Percentiles rank a stretch among this genome's conserved stretches.
Conservation (phyloP, 2,113 vertebrate species). For the Tupaia chinensis region DNA sequence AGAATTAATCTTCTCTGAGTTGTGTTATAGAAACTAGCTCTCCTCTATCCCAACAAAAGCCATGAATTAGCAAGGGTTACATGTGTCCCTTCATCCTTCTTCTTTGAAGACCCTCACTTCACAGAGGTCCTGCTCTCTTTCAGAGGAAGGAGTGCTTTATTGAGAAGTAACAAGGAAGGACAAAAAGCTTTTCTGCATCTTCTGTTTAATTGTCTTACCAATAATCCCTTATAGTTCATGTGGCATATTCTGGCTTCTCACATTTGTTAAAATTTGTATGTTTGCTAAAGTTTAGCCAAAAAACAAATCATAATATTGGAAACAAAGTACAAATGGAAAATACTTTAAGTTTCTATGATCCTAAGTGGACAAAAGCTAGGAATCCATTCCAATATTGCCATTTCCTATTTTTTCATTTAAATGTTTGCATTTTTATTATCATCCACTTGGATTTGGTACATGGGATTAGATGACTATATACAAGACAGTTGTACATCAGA, state of each 20-base stretch:
- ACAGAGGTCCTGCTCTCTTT: background rate
- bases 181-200: background rate
- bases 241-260: background rate
- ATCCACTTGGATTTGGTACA: constrained; percentile 15
- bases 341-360: background rate
- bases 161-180: background rate
- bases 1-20: background rate
- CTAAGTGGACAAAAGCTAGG: background rate
- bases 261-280: background rate
- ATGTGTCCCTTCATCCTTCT: background rate
- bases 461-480: background rate
- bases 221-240: background rate
- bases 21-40: background rate
- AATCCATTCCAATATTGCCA: background rate
- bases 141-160: background rate
- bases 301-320: background rate
- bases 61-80: too few species aligned
- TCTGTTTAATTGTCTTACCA: background rate
- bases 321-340: background rate
- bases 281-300: background rate
- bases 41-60: background rate
- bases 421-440: background rate
- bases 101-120: background rate
- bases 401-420: constrained; percentile 30
- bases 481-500: constrained; percentile 33